A percentile compares a stretch with the other conserved stretches of the same genome.
phyloP scores from a whole-genome alignment of 2,888 invertebrate species.

The Eulithis testata region DNA sequence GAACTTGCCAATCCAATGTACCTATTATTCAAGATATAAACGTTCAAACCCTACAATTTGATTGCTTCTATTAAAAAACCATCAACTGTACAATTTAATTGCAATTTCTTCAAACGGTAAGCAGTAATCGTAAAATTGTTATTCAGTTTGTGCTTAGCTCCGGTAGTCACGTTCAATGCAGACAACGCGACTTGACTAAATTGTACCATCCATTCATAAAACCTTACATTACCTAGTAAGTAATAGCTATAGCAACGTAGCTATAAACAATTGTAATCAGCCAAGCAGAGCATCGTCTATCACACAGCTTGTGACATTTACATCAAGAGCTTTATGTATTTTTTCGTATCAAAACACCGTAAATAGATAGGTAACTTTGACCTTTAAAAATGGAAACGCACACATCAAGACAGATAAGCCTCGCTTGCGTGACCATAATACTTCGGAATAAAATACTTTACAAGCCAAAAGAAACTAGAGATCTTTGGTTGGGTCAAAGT shows the following conservation, averaged over 20 bases:
- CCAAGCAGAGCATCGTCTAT: no score
- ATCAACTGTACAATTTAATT: slow-evolving; percentile 19
- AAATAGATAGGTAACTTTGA: slow-evolving; percentile 35
- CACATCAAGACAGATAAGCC: slow-evolving; percentile 42
- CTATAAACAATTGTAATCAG: no score
- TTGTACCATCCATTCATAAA: slow-evolving; percentile 63
- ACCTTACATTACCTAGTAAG: background rate
- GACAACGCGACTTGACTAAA: slow-evolving; percentile 62
- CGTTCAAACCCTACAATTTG: no score
- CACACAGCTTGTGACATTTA: no score
- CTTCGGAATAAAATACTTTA: slow-evolving; percentile 25
- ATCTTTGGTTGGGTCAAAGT: slow-evolving; percentile 33
- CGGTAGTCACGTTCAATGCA: slow-evolving; percentile 65
- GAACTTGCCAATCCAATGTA: no score
- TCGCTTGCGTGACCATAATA: slow-evolving; percentile 45
- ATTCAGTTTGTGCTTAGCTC: slow-evolving; percentile 59
- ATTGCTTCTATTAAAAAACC: no score
- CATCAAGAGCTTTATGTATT: no score
- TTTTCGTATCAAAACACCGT: no score
- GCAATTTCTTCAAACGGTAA: slow-evolving; percentile 30
- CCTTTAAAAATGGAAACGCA: slow-evolving; percentile 37
- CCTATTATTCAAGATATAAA: no score
- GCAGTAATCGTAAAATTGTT: slow-evolving; percentile 59
- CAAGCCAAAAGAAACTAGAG: slow-evolving; percentile 32
- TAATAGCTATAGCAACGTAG: no score